Conservation (phyloP, 2,797 vertebrate genomes). For the Serranus cabrilla region DNA sequence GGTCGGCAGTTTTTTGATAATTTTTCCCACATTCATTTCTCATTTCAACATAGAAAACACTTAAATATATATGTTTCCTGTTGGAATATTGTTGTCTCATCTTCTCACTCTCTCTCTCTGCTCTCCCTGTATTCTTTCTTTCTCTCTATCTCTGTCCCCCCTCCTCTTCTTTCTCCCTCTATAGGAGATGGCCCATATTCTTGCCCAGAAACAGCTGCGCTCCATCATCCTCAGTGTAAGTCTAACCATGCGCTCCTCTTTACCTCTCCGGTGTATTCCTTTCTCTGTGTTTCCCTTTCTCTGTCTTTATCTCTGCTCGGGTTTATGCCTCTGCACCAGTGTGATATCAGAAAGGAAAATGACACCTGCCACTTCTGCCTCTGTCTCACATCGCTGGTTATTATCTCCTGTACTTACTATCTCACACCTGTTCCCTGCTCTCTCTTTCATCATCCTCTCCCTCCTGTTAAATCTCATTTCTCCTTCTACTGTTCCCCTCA, state of each 20-base stretch:
- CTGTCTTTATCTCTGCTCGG: conserved; percentile 31
- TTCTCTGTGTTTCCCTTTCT: not conserved
- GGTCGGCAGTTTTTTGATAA: conserved; percentile 38
- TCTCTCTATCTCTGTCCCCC: conserved; percentile 27
- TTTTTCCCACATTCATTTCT: conserved; percentile 50
- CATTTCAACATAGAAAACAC: conserved; percentile 32
- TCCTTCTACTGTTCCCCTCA: conserved; percentile 22
- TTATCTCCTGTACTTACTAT: conserved; percentile 53
- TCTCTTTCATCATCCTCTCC: conserved; percentile 38
- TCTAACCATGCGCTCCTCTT: conserved; percentile 50
- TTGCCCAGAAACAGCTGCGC: conserved; percentile 97
- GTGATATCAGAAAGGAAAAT: conserved; percentile 51
- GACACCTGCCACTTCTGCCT: conserved; percentile 46
- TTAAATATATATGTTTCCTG: conserved; percentile 10
- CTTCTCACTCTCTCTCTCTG: conserved; percentile 9
- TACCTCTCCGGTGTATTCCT: conserved; percentile 6
- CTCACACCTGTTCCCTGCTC: conserved; percentile 50
- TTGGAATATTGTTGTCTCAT: conserved; percentile 29
- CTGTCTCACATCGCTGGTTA: conserved; percentile 31
- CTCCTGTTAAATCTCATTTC: conserved; percentile 39
- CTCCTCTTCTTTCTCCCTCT: conserved; percentile 39
- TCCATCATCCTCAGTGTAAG: conserved; percentile 97
- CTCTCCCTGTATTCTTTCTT: conserved; percentile 34
- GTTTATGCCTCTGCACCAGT: conserved; percentile 30
- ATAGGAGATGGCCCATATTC: conserved; percentile 98